Evolutionary conservation across 2,797 vertebrate genomes (phyloP), one percentile per base, ranked within the genome.

Genomic region (Crenichthys baileyi): DNA sequence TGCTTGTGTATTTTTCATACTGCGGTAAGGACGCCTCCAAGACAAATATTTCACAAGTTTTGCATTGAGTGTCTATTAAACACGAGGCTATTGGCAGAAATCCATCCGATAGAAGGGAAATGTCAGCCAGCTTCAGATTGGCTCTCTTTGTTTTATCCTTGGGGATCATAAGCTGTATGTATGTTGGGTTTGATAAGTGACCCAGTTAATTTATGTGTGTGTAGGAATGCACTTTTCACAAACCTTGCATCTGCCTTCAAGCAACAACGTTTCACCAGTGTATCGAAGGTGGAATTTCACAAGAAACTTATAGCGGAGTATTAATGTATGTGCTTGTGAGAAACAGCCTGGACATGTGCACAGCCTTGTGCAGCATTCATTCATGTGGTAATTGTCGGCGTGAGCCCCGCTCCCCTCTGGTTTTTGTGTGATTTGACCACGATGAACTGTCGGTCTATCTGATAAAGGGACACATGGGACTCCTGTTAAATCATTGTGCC

Each of bases 371-470:
- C 87, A 93, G 86, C 88, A 89, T 92, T 94, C 91, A 95, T 96
- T 95, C 94, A 95, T 95, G 93, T 95, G 94, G 87, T 96, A 95
- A 95, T 95, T 93, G 92, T 91, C 90, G 84, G 81, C 82, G 82
- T 93, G 92, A 93, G 91, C 90, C 90, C 73, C 46, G 68, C 87
- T 92, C 91, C 92, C 91, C 90, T 94, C 89, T 92, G 92, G 90
- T 92, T 94, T 70, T 93, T 94, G 92, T 94, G 88, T 7, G 91
- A 94, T 95, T 93, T 95, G 92, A 95, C 95, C 93, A 88, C 80
- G 88, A 93, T 95, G 94, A 96, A 96, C 94, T 89, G 87, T 89
- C 91, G 91, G 67, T 83, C 86, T 80, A 85, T 93, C 85, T 91
- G 94, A 95, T 95, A 95, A 95, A 95, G 89, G 90, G 72, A 91